Percentiles rank a stretch among this genome's conserved stretches.
Evolutionary conservation across 2,888 invertebrate genomes (phyloP).

Genomic region (Dyspetes luteomarginatus): DNA sequence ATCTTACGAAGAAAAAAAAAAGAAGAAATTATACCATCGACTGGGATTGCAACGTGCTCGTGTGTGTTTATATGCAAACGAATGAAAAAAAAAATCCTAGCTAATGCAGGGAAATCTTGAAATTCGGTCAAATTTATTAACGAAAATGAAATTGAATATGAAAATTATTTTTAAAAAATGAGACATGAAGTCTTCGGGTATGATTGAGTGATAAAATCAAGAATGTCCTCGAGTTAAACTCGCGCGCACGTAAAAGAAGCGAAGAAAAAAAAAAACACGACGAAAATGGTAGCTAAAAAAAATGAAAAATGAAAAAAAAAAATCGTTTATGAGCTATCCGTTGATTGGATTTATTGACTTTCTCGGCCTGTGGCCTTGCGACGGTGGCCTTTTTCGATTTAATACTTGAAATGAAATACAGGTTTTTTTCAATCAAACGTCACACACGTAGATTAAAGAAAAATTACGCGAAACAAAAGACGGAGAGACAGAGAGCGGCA

Average conservation of each 20-base stretch:
- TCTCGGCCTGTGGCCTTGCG: slow-evolving; percentile 80
- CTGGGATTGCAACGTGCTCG: slow-evolving; percentile 17
- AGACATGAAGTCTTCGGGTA: slow-evolving; percentile 57
- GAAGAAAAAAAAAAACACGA: slow-evolving; percentile 1
- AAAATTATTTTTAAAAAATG: slow-evolving; percentile 22
- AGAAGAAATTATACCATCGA: neutral
- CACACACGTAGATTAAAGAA: slow-evolving; percentile 48
- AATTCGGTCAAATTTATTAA: slow-evolving; percentile 29
- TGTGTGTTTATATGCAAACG: slow-evolving; percentile 39
- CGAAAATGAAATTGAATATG: neutral
- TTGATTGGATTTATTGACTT: slow-evolving; percentile 76
- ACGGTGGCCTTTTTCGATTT: slow-evolving; percentile 81
- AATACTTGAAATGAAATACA: slow-evolving; percentile 74
- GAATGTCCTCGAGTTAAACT: slow-evolving; percentile 29
- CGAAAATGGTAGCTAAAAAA: slow-evolving; percentile 19
- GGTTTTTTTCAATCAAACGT: slow-evolving; percentile 67
- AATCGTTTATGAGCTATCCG: slow-evolving; percentile 67
- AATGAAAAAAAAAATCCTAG: neutral
- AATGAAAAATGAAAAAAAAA: slow-evolving; percentile 26
- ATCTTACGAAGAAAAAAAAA: too few species aligned
- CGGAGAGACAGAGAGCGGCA: slow-evolving; percentile 12
- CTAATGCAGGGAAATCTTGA: neutral
- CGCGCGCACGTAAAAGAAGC: neutral
- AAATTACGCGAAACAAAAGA: slow-evolving; percentile 39
- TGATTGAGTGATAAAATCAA: slow-evolving; percentile 11